These are phyloP conservation scores for Machimus rusticus DNA, from an alignment of 2,888 invertebrate species.

Conservation along the genomic window DNA sequence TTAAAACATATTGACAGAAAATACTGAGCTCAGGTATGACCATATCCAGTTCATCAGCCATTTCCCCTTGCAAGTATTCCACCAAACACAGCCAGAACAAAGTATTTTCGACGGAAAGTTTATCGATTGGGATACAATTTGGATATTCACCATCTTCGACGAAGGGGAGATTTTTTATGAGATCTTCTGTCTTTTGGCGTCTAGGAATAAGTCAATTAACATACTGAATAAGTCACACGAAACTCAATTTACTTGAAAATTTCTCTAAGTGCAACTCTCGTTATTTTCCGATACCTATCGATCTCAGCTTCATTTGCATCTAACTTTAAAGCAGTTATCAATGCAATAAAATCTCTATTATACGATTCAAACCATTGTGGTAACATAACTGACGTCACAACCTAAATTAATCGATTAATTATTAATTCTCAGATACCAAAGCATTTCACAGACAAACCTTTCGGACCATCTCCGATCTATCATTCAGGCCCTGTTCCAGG, in stretches of 20 bases:
- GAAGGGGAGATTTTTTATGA: conserved; percentile 63
- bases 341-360: conserved; percentile 72
- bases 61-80: conserved; percentile 60
- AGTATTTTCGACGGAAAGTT: conserved; percentile 66
- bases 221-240: neutral
- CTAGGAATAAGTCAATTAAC: conserved; percentile 52
- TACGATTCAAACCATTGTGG: conserved; percentile 80
- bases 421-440: neutral
- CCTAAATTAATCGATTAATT: conserved; percentile 45
- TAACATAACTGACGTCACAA: conserved; percentile 66
- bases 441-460: conserved; percentile 51
- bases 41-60: conserved; percentile 57
- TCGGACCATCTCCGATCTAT: conserved; percentile 66
- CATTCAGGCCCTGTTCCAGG: conserved; percentile 70
- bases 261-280: conserved; percentile 65
- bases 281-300: conserved; percentile 67
- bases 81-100: conserved; percentile 72
- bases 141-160: conserved; percentile 59
- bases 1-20: conserved; percentile 76
- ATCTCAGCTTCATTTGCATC: conserved; percentile 73
- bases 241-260: conserved; percentile 66
- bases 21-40: conserved; percentile 73
- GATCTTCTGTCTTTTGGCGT: conserved; percentile 57
- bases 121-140: conserved; percentile 65
- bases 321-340: conserved; percentile 79